Percentiles rank a stretch among this genome's conserved stretches.
Conservation (phyloP, 2,113 vertebrate genomes). For the Falcunculus frontatus region DNA sequence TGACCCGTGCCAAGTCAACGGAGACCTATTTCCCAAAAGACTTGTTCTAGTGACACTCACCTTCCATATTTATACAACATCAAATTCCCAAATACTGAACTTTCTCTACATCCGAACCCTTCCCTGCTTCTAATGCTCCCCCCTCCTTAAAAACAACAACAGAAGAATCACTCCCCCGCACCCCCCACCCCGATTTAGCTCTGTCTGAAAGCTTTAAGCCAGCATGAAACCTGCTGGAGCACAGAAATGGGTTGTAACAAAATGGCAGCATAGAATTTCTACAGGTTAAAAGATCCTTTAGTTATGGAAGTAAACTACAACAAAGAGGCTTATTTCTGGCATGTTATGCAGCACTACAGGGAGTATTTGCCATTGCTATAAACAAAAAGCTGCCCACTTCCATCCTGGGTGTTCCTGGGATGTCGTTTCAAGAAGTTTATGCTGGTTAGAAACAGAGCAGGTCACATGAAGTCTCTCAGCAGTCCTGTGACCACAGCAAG, state of each 20-base stretch:
- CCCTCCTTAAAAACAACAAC: not conserved
- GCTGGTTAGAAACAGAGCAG: conserved; percentile 15
- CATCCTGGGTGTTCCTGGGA: conserved; percentile 51
- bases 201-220: not conserved
- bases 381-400: conserved; percentile 57
- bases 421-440: not conserved
- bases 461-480: not conserved
- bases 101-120: conserved; percentile 5
- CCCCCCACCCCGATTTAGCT: not conserved
- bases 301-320: conserved; percentile 33
- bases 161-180: not conserved
- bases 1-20: not conserved
- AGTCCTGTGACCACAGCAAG: not conserved
- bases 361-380: conserved; percentile 56
- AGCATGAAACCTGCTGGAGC: not conserved
- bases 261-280: not conserved
- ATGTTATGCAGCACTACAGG: conserved; percentile 45
- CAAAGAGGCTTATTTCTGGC: conserved; percentile 43
- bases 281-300: conserved; percentile 30
- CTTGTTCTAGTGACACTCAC: conserved; percentile 36
- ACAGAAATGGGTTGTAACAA: conserved; percentile 3
- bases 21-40: not conserved
- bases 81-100: conserved; percentile 17
- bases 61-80: conserved; percentile 42
- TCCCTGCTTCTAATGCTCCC: not conserved